Base-by-base conservation (phyloP, 2,113 vertebrate genomes). In the Halichoerus grypus region DNA sequence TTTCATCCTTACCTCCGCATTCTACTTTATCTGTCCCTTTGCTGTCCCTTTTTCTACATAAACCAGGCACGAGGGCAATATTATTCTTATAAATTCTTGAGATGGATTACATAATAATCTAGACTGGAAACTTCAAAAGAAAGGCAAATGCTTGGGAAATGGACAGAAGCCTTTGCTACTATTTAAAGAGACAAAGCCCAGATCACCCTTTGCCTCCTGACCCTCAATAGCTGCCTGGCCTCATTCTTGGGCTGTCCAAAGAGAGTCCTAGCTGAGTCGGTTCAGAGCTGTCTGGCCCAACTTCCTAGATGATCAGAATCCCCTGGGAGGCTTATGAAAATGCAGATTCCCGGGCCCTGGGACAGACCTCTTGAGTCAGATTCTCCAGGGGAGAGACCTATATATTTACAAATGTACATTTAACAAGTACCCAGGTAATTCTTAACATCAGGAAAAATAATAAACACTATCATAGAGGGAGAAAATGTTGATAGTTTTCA, bases 61-160 rank as follows among this genome's bases (percentile, higher is more conserved):
- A 92, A 71, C 90, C 74, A 90, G 84, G 74, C 95, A 95, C 2
- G 57, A 94, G 71, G 92, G 42, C 0, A 5, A 80, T 92, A 92
- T 87, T 97, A 80, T 96, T 96, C 94, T 95, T 97, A 92, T 84
- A 92, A 97, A 97, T 94, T 97, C 90, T 94, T 49, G 36, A 96
- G 88, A 93, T 90, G 76, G 87, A 95, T 98, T 97, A 97, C 13
- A 5, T 96, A 97, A 97, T 95, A 88, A 96, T 87, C 63, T 92
- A 89, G 96, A 80, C 39, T 15, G 49, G 63, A 95, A 80, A 77
- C 84, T 55, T 42, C 51, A 84, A 82, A 84, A 67, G 90, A 74
- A 93, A 94, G 79, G 28, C 36, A 22, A 76, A 57, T 0, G 2
- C 87, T 28, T 65, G 87, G 83, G 80, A 92, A 72, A 79, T 51